Base-by-base conservation (phyloP, 2,888 invertebrate genomes). In the Dasypogon diadema region DNA sequence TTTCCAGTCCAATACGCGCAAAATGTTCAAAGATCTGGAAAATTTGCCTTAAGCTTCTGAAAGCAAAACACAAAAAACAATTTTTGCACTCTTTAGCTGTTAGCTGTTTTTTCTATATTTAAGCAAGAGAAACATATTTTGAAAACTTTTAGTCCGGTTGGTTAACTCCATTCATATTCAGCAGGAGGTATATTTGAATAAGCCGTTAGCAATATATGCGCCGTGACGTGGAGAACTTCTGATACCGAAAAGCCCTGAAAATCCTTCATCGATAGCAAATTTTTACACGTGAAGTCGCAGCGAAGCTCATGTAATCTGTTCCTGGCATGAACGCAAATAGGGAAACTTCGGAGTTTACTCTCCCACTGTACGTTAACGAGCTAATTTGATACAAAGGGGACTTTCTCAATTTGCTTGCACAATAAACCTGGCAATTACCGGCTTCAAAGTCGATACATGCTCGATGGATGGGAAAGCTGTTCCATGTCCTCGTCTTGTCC, bases 111-210 rank as follows among this genome's bases (percentile, higher is more conserved):
- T 65, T 24, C 46, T 46, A 65, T 65, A 65, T 65, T 65, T 46
- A 65, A 63, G 37, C 37, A n/a, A 21, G 55, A 30, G 8, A 30
- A 42, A 42, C 22, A 65, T 65, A 46, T 65, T 65, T 24, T 46
- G 24, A 10, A 16, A 65, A 65, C 46, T 65, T 65, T 48, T 22
- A 63, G 21, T 37, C 60, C 60, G 24, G 65, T 26, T 46, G 46
- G 46, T 16, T 46, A 48, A 48, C 46, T 48, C 46, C 65, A 65
- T 65, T 65, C 65, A 65, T 46, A 65, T 65, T 46, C 65, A 65
- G 26, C n/a, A 65, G 65, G n/a, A 2, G 4, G 8, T 48, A 24
- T 21, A 48, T 65, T 65, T 65, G 65, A 65, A 65, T 65, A 65
- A 46, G 65, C 16, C 42, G 8, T 42, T 1, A n/a, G 42, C 42